Evolutionary conservation across 92 coral and sea anemone genomes (phyloP).

Genomic region (Paragorgia papillata): DNA sequence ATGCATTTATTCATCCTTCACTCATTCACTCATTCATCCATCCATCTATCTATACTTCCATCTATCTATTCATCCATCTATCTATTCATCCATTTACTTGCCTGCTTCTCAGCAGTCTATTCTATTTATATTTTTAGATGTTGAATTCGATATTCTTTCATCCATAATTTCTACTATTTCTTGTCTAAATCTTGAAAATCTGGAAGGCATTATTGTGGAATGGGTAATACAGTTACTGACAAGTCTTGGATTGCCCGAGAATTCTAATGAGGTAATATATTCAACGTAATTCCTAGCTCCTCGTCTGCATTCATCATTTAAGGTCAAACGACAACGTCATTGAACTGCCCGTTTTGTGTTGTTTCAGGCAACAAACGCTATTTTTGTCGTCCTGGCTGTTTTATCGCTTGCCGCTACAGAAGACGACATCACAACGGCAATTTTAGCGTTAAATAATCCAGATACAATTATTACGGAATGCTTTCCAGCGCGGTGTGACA

Average conservation of each 20-base stretch:
- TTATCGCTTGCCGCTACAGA: not conserved
- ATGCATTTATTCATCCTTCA: not conserved
- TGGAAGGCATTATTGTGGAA: not conserved
- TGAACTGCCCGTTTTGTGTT: not conserved
- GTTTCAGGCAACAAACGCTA: not conserved
- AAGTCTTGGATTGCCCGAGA: not conserved
- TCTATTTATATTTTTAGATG: not conserved
- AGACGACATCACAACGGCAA: not conserved
- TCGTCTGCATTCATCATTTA: no score
- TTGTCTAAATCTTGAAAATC: not conserved
- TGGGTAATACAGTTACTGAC: conserved; percentile 1
- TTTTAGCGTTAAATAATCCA: not conserved
- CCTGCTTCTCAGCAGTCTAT: no score
- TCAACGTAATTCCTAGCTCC: not conserved
- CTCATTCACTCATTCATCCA: not conserved
- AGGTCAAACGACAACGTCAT: not conserved
- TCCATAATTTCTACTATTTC: not conserved
- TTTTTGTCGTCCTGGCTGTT: not conserved
- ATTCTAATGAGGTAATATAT: not conserved
- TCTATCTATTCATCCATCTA: not conserved
- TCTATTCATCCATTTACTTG: not conserved
- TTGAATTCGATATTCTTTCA: not conserved
- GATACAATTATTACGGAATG: not conserved
- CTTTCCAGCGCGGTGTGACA: not conserved
- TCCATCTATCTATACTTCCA: not conserved